phyloP scores from a whole-genome alignment of 1,140 invertebrate species.

The Danaus plexippus region DNA sequence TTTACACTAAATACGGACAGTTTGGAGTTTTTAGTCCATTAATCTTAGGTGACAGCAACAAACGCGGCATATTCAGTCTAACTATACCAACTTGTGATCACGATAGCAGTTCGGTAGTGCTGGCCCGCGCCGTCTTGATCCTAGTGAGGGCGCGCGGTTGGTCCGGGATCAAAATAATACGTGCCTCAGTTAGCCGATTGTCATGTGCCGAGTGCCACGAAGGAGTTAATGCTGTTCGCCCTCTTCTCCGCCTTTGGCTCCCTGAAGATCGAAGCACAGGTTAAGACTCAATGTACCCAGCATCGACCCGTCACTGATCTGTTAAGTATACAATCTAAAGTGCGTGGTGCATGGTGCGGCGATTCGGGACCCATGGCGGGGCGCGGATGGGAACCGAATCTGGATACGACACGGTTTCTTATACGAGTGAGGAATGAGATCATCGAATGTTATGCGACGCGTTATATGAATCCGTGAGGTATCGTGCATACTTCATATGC shows the following conservation, averaged over 20 bases:
- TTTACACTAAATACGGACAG: no score
- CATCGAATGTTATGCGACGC: conserved; percentile 6
- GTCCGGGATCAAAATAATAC: conserved; percentile 51
- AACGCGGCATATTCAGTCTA: no score
- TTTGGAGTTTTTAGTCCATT: no score
- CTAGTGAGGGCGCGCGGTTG: no score
- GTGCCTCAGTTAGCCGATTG: conserved; percentile 69
- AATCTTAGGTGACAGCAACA: no score
- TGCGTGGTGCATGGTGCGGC: conserved; percentile 41
- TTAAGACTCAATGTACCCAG: not conserved
- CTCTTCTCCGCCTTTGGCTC: conserved; percentile 74
- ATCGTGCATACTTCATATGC: conserved; percentile 67
- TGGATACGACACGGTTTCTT: conserved; percentile 21
- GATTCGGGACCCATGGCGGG: conserved; percentile 5
- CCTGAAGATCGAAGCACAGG: conserved; percentile 37
- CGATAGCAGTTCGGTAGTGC: no score
- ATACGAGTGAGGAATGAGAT: conserved; percentile 3
- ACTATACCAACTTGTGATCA: no score
- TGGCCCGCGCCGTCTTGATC: no score
- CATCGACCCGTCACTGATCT: not conserved
- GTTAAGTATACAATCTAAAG: conserved; percentile 18
- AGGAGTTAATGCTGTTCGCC: conserved; percentile 72
- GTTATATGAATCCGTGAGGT: conserved; percentile 22
- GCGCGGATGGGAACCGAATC: not conserved
- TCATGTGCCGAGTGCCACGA: conserved; percentile 72